Base-by-base conservation (phyloP, 2,113 vertebrate genomes). In the Pongo abelii region DNA sequence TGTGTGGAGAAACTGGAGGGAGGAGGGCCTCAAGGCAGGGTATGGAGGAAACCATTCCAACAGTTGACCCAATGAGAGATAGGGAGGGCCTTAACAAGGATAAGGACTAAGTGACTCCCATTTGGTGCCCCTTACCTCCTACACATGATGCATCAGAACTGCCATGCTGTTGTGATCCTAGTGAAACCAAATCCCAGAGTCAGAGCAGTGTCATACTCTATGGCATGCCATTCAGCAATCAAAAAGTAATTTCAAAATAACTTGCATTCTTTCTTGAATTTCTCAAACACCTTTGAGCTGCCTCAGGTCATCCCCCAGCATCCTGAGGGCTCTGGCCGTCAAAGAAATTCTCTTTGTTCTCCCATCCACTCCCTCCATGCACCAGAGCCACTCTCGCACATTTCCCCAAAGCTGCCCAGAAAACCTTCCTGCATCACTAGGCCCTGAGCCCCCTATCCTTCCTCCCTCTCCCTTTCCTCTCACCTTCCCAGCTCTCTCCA, bases 261-360 rank as follows among this genome's bases (percentile, higher is more conserved):
- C 40, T 69, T 77, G 59, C 78, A 40, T 46, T 92, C 9, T 74
- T 94, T 69, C 52, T 75, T 50, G 46, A 43, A 74, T 59, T 72
- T 94, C 57, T 52, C 80, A 88, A 32, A 88, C n/a, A 87, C 18
- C 8, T 89, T 38, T 43, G 46, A 2, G 23, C 38, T 27, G 57
- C 38, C 75, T 75, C 40, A 25, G 70, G 50, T 79, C 64, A 75
- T 8, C 43, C 2, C 35, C 92, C 91, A 38, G n/a, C 74, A 81
- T 50, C 57, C 79, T 35, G 48, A 87, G 30, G 18, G 8, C 81
- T 70, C 3, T 11, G 25, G 10, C 50, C 61, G n/a, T 67, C 87
- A 55, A n/a, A 85, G 72, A 95, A 95, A 83, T 83, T 84, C 57
- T 57, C 64, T 77, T 94, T 93, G 27, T 93, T 83, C 91, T 83